Conservation (phyloP, 2,888 invertebrate species). For the Blastobasis adustella region DNA sequence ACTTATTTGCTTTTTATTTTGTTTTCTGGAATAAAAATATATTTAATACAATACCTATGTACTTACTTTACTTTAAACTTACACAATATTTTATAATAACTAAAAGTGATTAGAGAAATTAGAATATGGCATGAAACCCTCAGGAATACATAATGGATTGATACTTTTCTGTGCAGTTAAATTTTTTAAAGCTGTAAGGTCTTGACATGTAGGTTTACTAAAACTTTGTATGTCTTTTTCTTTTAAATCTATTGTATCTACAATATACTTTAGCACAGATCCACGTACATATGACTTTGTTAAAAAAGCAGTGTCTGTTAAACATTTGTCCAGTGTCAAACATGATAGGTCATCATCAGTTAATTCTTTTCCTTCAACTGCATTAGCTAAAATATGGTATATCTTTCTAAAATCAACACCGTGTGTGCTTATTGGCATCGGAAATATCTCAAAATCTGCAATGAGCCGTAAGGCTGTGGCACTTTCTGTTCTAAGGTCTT, state of each 20-base stretch:
- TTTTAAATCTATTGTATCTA: slow-evolving; percentile 29
- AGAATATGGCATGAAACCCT: slow-evolving; percentile 11
- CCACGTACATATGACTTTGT: slow-evolving; percentile 42
- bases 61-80: no score
- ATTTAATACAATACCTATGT: slow-evolving; percentile 22
- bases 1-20: not conserved
- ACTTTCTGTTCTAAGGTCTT: slow-evolving; percentile 46
- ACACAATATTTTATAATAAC: no score
- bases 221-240: slow-evolving; percentile 27
- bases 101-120: no score
- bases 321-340: slow-evolving; percentile 39
- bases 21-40: no score
- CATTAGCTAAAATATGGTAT: slow-evolving; percentile 51
- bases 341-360: slow-evolving; percentile 24
- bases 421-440: slow-evolving; percentile 27
- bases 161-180: slow-evolving; percentile 37
- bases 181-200: slow-evolving; percentile 32
- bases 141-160: slow-evolving; percentile 47
- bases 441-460: slow-evolving; percentile 51
- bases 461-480: slow-evolving; percentile 46
- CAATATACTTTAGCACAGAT: slow-evolving; percentile 24
- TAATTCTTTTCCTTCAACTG: slow-evolving; percentile 52
- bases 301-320: slow-evolving; percentile 46
- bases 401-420: slow-evolving; percentile 44
- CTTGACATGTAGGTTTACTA: slow-evolving; percentile 32